Base-by-base conservation (phyloP, 1,140 invertebrate genomes). In the Drosophila auraria region DNA sequence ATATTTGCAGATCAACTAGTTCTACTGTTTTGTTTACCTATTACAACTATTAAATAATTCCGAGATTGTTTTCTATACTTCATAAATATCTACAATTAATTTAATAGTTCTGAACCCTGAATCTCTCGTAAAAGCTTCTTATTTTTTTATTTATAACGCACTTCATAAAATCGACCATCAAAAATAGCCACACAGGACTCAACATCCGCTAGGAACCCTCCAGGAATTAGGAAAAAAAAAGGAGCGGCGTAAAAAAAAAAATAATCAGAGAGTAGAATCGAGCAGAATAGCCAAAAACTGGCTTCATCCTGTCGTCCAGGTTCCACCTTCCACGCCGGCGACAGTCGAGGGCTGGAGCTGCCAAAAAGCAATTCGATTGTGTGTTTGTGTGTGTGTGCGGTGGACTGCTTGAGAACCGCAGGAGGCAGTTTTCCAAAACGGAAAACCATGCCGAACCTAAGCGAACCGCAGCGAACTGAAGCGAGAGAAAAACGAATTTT, bases 401-500 rank as follows among this genome's bases (percentile, higher is more conserved):
- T 45, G 44, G 27, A 58, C 60, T 73, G 70, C 71, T 73, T n/a
- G 38, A 47, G 44, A 77, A 68, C 64, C 50, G 49, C 68, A 70
- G 58, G 69, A 75, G 72, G 65, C 49, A 73, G 54, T 58, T 78
- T 70, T 64, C 75, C 80, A 45, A 60, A 57, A 59, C 53, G 63
- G 57, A 83, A 75, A 69, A 80, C 63, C 20, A 65, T 25, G 50
- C 60, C 63, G 23, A 69, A 49, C 27, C 54, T 61, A 47, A 23
- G 60, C 50, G 49, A 75, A 77, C 56, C 56, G 57, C 72, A 45
- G 60, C 60, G 65, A 65, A 56, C 60, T 53, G 49, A 71, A 69
- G 72, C 74, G 64, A 71, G 60, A 78, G 77, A 79, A 82, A 70
- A 72, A 61, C 81, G 72, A 83, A 84, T 86, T 86, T 81, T 91